Evolutionary conservation across 2,888 invertebrate genomes (phyloP).

Genomic region (Thysanoteuthis rhombus): DNA sequence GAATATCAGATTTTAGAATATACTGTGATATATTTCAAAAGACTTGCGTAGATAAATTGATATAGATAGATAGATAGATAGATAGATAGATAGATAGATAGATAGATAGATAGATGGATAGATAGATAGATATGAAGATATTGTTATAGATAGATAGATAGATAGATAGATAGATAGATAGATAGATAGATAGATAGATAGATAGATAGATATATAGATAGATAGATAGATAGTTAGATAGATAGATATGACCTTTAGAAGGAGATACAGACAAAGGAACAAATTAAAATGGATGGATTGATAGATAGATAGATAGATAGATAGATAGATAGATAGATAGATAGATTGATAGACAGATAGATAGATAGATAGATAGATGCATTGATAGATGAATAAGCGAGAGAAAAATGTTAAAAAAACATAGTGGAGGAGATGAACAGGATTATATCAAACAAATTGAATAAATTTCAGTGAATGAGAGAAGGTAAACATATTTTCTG

Average conservation of each 20-base stretch:
- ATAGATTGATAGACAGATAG: neutral
- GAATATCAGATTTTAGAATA: too few relatives aligned
- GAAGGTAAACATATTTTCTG: too few relatives aligned
- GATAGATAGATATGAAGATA: neutral
- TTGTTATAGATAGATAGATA: neutral
- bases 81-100: neutral
- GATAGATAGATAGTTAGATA: too few relatives aligned
- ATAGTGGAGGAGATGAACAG: too few relatives aligned
- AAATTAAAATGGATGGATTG: neutral
- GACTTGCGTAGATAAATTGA: neutral
- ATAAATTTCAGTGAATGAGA: too few relatives aligned
- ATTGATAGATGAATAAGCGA: too few relatives aligned
- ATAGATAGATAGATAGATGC: neutral
- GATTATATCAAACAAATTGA: too few relatives aligned
- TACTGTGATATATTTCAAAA: too few relatives aligned
- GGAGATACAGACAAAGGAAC: too few relatives aligned
- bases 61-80: neutral
- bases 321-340: neutral
- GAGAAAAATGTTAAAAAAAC: too few relatives aligned
- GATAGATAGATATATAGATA: too few relatives aligned
- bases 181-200: neutral
- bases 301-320: neutral
- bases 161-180: neutral
- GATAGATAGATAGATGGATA: neutral
- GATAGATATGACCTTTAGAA: too few relatives aligned